Percentiles rank a stretch among this genome's conserved stretches.
phyloP scores from a whole-genome alignment of 2,888 invertebrate genomes.

The Liposcelis brunnea region DNA sequence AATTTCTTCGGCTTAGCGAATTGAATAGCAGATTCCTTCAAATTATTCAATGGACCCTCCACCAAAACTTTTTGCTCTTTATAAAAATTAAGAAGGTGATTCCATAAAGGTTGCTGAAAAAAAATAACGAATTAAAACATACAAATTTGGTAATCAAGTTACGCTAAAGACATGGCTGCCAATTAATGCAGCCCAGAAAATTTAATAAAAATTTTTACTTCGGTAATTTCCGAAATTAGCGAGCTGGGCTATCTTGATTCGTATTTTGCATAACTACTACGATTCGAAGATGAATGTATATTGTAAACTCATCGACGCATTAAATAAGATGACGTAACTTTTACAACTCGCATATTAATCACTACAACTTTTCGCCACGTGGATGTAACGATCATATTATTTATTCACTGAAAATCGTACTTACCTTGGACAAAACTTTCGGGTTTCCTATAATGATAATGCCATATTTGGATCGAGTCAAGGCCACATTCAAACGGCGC shows the following conservation, averaged over 20 bases:
- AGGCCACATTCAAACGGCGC: conserved; percentile 88
- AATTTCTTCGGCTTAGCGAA: conserved; percentile 95
- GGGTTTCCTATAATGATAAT: conserved; percentile 98
- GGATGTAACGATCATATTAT: too few relatives aligned
- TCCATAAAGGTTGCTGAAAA: conserved; percentile 80
- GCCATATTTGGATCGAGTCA: conserved; percentile 94
- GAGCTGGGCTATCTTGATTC: too few relatives aligned
- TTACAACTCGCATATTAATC: too few relatives aligned
- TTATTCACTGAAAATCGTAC: conserved; percentile 12
- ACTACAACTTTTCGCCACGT: too few relatives aligned
- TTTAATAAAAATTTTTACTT: too few relatives aligned
- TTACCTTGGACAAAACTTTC: conserved; percentile 81
- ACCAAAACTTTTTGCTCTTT: conserved; percentile 94
- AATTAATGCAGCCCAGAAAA: too few relatives aligned
- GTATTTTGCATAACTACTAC: too few relatives aligned
- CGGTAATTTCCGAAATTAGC: too few relatives aligned
- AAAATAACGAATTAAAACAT: neutral
- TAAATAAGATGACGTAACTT: too few relatives aligned
- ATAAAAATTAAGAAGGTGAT: conserved; percentile 90
- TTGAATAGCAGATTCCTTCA: conserved; percentile 91
- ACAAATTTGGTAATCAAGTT: conserved; percentile 5
- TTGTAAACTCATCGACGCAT: too few relatives aligned
- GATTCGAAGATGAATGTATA: too few relatives aligned
- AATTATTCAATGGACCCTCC: conserved; percentile 91
- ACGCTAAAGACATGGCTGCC: too few relatives aligned